A percentile compares a stretch with the other conserved stretches of the same genome.
Conservation (phyloP, 2,797 vertebrate species). For the Xenentodon cancila region DNA sequence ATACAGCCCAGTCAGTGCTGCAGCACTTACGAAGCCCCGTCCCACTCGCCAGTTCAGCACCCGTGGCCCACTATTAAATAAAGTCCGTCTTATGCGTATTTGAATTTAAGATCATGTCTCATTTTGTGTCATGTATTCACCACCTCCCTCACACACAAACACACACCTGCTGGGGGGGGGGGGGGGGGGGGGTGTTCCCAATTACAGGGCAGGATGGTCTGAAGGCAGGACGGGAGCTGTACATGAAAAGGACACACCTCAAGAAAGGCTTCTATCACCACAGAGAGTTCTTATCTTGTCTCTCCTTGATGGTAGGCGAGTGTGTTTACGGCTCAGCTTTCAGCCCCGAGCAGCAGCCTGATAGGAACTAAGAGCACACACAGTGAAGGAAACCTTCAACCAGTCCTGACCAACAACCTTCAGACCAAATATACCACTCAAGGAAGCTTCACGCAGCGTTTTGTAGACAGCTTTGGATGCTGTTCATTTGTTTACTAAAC, state of each 20-base stretch:
- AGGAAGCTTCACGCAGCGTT: constrained; percentile 8
- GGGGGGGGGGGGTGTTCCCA: constrained; percentile 35
- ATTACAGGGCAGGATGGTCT: constrained; percentile 27
- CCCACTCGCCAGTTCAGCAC: no score
- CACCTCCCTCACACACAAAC: background rate
- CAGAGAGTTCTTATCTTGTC: constrained; percentile 72
- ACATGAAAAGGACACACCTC: constrained; percentile 13
- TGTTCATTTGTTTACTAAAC: no score
- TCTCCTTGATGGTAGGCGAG: constrained; percentile 75
- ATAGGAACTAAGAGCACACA: constrained; percentile 65
- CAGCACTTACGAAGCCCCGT: background rate
- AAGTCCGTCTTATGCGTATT: constrained; percentile 21
- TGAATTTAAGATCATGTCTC: constrained; percentile 46
- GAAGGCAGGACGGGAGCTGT: constrained; percentile 23
- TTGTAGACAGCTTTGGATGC: background rate
- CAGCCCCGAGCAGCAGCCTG: constrained; percentile 58
- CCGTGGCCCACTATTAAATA: no score
- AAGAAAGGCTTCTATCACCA: constrained; percentile 63
- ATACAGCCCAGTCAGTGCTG: background rate
- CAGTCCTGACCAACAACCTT: constrained; percentile 37
- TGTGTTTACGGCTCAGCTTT: constrained; percentile 77
- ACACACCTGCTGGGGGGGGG: constrained; percentile 17
- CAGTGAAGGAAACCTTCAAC: constrained; percentile 44
- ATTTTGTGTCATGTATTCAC: constrained; percentile 46
- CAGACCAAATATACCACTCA: constrained; percentile 25